Base-by-base conservation (phyloP, 2,113 vertebrate genomes). In the Zosterops lateralis region DNA sequence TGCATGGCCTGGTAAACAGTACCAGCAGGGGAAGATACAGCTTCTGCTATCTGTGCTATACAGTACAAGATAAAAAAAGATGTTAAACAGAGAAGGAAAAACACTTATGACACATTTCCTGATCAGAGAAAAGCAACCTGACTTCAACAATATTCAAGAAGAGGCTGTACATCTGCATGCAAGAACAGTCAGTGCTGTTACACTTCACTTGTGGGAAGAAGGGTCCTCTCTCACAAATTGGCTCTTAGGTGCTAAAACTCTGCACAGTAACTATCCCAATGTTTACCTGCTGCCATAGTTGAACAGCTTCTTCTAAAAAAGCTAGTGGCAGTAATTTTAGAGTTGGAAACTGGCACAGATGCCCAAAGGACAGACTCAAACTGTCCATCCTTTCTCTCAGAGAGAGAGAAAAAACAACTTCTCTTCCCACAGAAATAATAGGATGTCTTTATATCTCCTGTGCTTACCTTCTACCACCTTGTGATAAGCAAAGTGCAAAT, bases 401-500 rank as follows among this genome's bases (percentile, higher is more conserved):
- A 67, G 9, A 67, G 17, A 71, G 17, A 71, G 34, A 82, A 77
- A 50, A 73, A 24, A 6, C 25, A 75, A 13, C 21, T 60, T n/a
- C 7, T 53, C 53, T 87, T 73, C 34, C 50, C 42, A 9, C 34
- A 67, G 3, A 60, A 28, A 15, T 48, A 67, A 67, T 8, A 78
- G 47, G 22, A 11, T 10, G 7, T 61, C 32, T 32, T 75, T 7
- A 0, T 26, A 47, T 25, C 58, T 62, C n/a, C 34, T 31, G 71
- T 73, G 95, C 96, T 98, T 97, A 99, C 99, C 99, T 98, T 99
- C 98, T 12, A 99, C 97, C 36, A 99, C 99, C 92, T 98, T 98
- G 98, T 99, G 99, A 97, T 99, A 99, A 91, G 98, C 98, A 85
- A 99, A 99, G 97, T 99, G 99, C 95, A 99, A 98, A 95, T 99